These are phyloP conservation scores for Micrastur ruficollis DNA, from an alignment of 2,797 vertebrate species.

Conservation along the genomic window DNA sequence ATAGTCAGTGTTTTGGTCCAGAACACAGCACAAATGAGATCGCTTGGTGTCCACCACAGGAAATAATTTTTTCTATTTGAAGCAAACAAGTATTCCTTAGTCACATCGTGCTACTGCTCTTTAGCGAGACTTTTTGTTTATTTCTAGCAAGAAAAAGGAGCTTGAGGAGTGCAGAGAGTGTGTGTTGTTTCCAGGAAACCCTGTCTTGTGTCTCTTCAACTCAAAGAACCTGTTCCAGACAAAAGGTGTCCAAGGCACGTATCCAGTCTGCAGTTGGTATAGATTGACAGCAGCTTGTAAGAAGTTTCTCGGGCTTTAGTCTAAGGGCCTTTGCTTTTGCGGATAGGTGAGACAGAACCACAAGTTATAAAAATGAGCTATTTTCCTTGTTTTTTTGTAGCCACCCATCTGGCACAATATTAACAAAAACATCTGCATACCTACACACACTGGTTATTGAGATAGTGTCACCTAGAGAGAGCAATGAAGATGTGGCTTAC, in stretches of 20 bases:
- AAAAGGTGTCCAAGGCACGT: not conserved
- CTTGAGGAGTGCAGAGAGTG: not conserved
- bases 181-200: not conserved
- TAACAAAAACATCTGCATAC: not conserved
- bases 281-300: not conserved
- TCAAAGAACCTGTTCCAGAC: not conserved
- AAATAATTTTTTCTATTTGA: not conserved
- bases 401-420: not conserved
- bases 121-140: not conserved
- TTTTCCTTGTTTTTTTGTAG: not conserved
- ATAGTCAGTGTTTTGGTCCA: not conserved
- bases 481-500: not conserved
- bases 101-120: not conserved
- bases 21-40: not conserved
- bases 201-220: not conserved
- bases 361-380: not conserved
- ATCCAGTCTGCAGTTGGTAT: not conserved
- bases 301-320: not conserved
- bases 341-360: not conserved
- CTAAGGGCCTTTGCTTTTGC: not conserved
- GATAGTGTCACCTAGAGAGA: not conserved
- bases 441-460: not conserved
- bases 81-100: not conserved
- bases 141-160: not conserved
- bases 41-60: not conserved